Percentiles rank a stretch among this genome's conserved stretches.
Conservation (phyloP, 1,140 invertebrate genomes). For the Coptotermes formosanus region DNA sequence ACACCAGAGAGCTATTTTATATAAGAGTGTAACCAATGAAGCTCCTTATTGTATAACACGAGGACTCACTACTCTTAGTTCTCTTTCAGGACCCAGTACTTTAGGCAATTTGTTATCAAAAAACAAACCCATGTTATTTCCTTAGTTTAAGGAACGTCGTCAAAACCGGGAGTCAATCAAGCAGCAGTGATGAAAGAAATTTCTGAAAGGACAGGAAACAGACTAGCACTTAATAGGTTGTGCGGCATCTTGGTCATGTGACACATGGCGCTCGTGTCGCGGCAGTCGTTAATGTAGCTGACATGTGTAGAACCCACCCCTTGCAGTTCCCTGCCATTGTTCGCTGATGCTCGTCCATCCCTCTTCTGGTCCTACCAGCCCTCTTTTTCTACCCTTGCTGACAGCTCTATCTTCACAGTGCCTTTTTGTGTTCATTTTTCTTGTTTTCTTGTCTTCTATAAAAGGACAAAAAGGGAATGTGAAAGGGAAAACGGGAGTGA, state of each 20-base stretch:
- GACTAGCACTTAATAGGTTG: background rate
- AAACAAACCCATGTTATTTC: too few relatives aligned
- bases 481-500: background rate
- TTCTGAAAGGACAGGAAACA: background rate
- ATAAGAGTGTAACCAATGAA: too few relatives aligned
- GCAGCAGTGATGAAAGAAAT: too few relatives aligned
- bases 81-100: too few relatives aligned
- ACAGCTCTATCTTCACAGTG: conserved; percentile 25
- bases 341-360: conserved; percentile 24
- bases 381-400: background rate
- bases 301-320: conserved; percentile 24
- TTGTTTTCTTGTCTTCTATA: conserved; percentile 22
- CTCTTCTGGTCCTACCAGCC: background rate
- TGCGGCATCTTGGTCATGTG: background rate
- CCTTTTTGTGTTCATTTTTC: conserved; percentile 29
- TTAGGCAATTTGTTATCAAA: too few relatives aligned
- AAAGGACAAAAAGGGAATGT: conserved; percentile 19
- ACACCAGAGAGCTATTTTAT: too few relatives aligned
- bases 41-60: too few relatives aligned
- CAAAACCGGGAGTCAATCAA: too few relatives aligned
- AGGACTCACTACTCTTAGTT: too few relatives aligned
- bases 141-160: too few relatives aligned
- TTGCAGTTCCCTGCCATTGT: conserved; percentile 11
- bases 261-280: background rate
- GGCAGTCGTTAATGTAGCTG: conserved; percentile 15